Conservation (phyloP, 2,113 vertebrate species). For the Hydrolagus affinis region DNA sequence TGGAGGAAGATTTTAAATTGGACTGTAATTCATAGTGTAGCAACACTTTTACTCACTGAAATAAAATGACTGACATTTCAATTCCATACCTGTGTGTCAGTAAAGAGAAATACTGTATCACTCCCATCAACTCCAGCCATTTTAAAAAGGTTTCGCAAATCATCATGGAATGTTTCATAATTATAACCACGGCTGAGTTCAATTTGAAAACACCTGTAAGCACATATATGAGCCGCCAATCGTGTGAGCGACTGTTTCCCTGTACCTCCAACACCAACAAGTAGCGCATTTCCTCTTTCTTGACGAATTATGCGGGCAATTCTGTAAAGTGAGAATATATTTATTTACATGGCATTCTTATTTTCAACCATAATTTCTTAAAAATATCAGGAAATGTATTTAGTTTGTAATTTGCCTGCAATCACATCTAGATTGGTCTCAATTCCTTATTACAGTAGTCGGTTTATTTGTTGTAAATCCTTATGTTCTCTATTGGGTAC, state of each 20-base stretch:
- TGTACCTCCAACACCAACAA: constrained; percentile 77
- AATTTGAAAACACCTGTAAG: constrained; percentile 72
- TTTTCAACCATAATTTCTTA: neutral
- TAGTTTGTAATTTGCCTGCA: neutral
- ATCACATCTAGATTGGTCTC: too few relatives aligned
- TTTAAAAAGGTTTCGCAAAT: constrained; percentile 70
- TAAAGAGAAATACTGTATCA: constrained; percentile 80
- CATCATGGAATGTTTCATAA: constrained; percentile 74
- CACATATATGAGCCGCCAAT: constrained; percentile 71
- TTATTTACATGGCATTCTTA: neutral
- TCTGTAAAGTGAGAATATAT: constrained; percentile 42
- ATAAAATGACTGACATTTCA: neutral
- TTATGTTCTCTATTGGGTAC: neutral
- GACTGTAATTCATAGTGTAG: neutral
- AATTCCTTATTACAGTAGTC: neutral
- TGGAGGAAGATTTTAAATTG: neutral
- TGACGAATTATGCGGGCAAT: constrained; percentile 79
- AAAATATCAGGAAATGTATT: neutral
- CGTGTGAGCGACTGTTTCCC: constrained; percentile 77
- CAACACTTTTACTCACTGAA: neutral
- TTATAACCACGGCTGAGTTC: constrained; percentile 72
- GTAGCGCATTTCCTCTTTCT: constrained; percentile 72
- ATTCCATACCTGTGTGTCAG: constrained; percentile 67
- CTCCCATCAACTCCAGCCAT: constrained; percentile 70
- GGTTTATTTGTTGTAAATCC: neutral